phyloP scores from a whole-genome alignment of 2,797 vertebrate species.

The Schizothorax lantsangensis region DNA sequence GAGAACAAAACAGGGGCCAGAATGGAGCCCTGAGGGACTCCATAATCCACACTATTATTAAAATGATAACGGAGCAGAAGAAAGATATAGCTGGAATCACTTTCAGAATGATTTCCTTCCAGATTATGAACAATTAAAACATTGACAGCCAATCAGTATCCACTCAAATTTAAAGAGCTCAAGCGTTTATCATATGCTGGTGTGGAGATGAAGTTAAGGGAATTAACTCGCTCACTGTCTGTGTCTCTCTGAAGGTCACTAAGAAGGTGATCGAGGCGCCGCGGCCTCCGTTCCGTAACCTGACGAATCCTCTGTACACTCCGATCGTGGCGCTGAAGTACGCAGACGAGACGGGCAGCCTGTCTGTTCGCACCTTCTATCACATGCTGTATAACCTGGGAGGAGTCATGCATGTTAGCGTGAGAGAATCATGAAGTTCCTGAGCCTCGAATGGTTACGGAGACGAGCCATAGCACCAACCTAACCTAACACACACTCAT shows the following conservation, averaged over 20 bases:
- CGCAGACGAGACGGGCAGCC: conserved; percentile 78
- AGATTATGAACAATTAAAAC: too few species aligned
- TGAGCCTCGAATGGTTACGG: conserved; percentile 76
- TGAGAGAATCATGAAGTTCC: conserved; percentile 76
- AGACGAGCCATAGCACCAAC: conserved; percentile 72
- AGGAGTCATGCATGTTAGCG: conserved; percentile 77
- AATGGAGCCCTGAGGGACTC: too few species aligned
- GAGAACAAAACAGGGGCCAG: too few species aligned
- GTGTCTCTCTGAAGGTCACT: conserved; percentile 66
- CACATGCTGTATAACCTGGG: conserved; percentile 82
- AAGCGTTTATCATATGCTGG: too few species aligned
- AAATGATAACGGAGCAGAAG: too few species aligned
- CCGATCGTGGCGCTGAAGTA: conserved; percentile 80
- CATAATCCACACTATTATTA: too few species aligned
- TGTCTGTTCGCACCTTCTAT: conserved; percentile 78
- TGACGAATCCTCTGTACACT: conserved; percentile 76
- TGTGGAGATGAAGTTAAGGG: not conserved
- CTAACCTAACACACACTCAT: conserved; percentile 33
- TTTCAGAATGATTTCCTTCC: too few species aligned
- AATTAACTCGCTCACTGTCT: not conserved
- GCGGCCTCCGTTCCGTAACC: conserved; percentile 73
- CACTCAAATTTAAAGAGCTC: too few species aligned
- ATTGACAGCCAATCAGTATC: too few species aligned
- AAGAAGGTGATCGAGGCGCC: conserved; percentile 76
- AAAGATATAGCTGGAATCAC: too few species aligned